phyloP scores from a whole-genome alignment of 1,140 invertebrate genomes.

The Pseudomyrmex cubaensis region DNA sequence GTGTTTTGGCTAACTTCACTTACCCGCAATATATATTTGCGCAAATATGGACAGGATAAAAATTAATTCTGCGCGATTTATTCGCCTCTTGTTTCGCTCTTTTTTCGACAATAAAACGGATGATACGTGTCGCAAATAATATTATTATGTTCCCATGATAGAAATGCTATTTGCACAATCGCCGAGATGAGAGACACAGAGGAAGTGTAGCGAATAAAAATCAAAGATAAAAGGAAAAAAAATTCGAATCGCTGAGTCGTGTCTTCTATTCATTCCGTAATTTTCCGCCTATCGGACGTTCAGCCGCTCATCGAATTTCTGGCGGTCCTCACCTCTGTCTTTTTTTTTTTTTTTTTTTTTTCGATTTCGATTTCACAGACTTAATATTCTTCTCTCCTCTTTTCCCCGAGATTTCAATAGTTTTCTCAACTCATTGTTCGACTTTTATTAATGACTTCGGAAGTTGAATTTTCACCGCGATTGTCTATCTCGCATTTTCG shows the following conservation, averaged over 20 bases:
- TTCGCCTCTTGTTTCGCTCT: background rate
- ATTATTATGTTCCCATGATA: background rate
- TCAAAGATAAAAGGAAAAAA: slow-evolving; percentile 21
- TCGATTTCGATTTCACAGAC: slow-evolving; percentile 1
- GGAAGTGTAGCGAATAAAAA: slow-evolving; percentile 13
- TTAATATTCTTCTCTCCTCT: background rate
- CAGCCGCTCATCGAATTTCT: slow-evolving; percentile 38
- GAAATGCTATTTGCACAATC: slow-evolving; percentile 15
- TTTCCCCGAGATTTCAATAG: background rate
- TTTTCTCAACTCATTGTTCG: background rate
- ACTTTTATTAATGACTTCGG: background rate
- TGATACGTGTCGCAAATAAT: background rate
- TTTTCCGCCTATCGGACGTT: slow-evolving; percentile 68
- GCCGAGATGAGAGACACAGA: background rate
- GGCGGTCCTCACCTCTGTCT: background rate
- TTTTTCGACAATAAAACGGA: background rate
- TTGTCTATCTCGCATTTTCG: too few relatives aligned
- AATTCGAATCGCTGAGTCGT: slow-evolving; percentile 65
- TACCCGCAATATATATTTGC: slow-evolving; percentile 1
- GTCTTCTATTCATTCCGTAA: slow-evolving; percentile 66
- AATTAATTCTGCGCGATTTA: too few relatives aligned
- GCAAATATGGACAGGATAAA: too few relatives aligned
- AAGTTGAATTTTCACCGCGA: background rate
- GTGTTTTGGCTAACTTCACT: too few relatives aligned
- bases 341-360: slow-evolving; percentile 3